Conservation (phyloP, 2,797 vertebrate genomes). For the Astyanax mexicanus region DNA sequence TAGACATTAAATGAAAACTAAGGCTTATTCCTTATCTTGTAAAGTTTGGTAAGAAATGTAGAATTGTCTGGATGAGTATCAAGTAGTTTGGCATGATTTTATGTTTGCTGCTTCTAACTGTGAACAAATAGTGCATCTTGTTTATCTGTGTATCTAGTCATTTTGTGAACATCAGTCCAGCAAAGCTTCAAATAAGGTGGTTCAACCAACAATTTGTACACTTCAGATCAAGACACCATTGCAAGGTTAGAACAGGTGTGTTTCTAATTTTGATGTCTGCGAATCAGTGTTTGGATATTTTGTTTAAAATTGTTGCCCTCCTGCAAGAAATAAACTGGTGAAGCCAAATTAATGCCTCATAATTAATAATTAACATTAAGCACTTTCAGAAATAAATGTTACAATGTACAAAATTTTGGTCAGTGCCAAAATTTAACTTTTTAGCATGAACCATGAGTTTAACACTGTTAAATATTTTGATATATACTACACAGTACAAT, state of each 20-base stretch:
- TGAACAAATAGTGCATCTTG: neutral
- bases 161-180: neutral
- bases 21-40: neutral
- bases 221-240: neutral
- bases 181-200: neutral
- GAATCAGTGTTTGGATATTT: neutral
- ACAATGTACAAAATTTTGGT: too few species aligned
- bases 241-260: neutral
- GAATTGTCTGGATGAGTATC: neutral
- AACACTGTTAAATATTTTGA: too few species aligned
- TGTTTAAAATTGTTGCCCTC: conserved; percentile 14
- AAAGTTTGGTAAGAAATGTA: neutral
- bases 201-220: neutral
- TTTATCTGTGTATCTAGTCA: conserved; percentile 4
- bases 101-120: neutral
- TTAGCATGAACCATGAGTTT: too few species aligned
- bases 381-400: neutral
- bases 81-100: conserved; percentile 19
- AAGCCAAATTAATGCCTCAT: neutral
- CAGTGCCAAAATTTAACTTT: too few species aligned
- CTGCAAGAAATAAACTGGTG: conserved; percentile 18
- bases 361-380: too few species aligned
- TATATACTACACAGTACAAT: too few species aligned
- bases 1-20: neutral
- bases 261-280: conserved; percentile 2